Evolutionary conservation across 35 echinoderm and acorn worm species (phyloP), one percentile per base, ranked within the genome.

Genomic region (Holothuria glaberrima): DNA sequence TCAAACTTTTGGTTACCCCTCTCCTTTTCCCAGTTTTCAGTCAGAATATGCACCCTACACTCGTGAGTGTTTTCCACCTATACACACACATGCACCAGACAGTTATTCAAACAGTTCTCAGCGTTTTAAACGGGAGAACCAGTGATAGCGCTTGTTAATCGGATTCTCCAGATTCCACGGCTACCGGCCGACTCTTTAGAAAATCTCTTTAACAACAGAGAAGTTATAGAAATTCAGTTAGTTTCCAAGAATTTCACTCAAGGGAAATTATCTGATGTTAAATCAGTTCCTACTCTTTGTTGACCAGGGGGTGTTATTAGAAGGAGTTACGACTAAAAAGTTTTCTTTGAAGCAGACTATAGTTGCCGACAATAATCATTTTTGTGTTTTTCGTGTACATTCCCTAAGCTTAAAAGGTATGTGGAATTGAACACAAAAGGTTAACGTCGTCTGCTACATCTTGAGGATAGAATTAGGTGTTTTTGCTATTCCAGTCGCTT

Each of bases 281-380:
- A 82, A 56, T 80, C 52, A 14, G 45, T 90, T 82, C 56, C 82
- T 30, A 67, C 63, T 63, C 56, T 90, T 22, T 90, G n/a, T 90
- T 81, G 89, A 90, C 58, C n/a, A n/a, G n/a, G n/a, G n/a, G n/a
- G n/a, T n/a, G n/a, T n/a, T n/a, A n/a, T n/a, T n/a, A n/a, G n/a
- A n/a, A n/a, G n/a, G n/a, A n/a, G n/a, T n/a, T n/a, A n/a, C n/a
- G n/a, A n/a, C n/a, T n/a, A n/a, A n/a, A n/a, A n/a, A n/a, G n/a
- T n/a, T n/a, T n/a, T n/a, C n/a, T n/a, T n/a, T n/a, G n/a, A n/a
- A n/a, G n/a, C n/a, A n/a, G n/a, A n/a, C n/a, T n/a, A n/a, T n/a
- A n/a, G n/a, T n/a, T n/a, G n/a, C n/a, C n/a, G n/a, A n/a, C n/a
- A n/a, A n/a, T n/a, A n/a, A n/a, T n/a, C n/a, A n/a, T n/a, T n/a